Evolutionary conservation across 1,140 invertebrate genomes (phyloP).

Genomic region (Nasonia longicornis): DNA sequence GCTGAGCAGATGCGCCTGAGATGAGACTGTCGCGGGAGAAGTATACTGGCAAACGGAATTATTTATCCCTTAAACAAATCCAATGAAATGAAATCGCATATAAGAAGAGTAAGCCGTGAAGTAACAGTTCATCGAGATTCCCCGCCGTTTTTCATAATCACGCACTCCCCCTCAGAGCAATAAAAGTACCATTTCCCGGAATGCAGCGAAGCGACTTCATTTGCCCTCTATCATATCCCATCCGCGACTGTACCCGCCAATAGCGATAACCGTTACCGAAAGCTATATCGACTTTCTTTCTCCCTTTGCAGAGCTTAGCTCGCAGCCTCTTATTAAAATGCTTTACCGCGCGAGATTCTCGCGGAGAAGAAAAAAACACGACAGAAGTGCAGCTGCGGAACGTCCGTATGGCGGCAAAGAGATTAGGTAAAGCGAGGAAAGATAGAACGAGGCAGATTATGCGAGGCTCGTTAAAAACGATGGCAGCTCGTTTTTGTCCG

Average conservation of each 20-base stretch:
- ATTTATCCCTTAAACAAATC: too few relatives aligned
- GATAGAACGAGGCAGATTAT: slow-evolving; percentile 12
- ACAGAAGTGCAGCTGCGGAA: not conserved
- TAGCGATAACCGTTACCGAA: not conserved
- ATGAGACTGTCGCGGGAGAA: too few relatives aligned
- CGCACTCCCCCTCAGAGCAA: too few relatives aligned
- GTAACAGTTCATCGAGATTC: not conserved
- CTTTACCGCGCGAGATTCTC: not conserved
- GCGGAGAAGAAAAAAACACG: not conserved
- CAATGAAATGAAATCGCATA: too few relatives aligned
- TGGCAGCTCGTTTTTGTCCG: not conserved
- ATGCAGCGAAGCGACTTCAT: too few relatives aligned
- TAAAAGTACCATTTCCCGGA: not conserved
- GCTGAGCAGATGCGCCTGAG: too few relatives aligned
- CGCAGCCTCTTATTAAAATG: slow-evolving; percentile 11
- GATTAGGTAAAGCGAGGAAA: slow-evolving; percentile 28
- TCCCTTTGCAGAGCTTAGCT: not conserved
- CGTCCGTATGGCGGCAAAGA: not conserved
- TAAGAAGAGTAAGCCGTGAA: not conserved
- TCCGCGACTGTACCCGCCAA: not conserved
- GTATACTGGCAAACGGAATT: too few relatives aligned
- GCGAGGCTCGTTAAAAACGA: slow-evolving; percentile 7
- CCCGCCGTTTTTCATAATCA: not conserved
- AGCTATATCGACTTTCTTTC: not conserved
- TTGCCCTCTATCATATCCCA: not conserved